Evolutionary conservation across 2,797 vertebrate species (phyloP), one percentile per base, ranked within the genome.

Genomic region (Fistularia commersonii): DNA sequence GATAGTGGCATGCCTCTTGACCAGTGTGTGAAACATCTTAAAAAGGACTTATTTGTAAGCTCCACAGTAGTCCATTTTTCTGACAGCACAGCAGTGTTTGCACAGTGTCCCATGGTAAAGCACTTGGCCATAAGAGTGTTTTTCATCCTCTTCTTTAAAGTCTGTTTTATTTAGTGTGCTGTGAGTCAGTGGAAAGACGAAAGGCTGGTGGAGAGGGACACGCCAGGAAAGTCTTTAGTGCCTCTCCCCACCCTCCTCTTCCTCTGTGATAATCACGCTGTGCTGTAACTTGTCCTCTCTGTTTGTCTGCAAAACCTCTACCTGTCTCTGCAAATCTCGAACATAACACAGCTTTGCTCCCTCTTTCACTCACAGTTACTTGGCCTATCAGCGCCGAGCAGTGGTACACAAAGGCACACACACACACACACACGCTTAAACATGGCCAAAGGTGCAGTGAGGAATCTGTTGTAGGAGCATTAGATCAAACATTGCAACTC

Each of bases 141-240:
- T 82, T 78, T 79, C 55, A 75, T 69, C 57, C 61, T 60, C 23
- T 23, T 23, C 23, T 79, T 81, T 76, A 74, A 78, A 87, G 75
- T 76, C 48, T 81, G 74, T 84, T 79, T 89, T 82, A 70, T 74
- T 85, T 77, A 67, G 78, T 78, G 57, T 72, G 72, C 76, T 64
- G 49, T 82, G 79, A 87, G 77, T 85, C 80, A 81, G 73, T 81
- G 79, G 78, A 79, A 83, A 71, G 72, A 76, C 51, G 45, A 48
- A 77, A 53, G 62, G 66, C 65, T 64, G 45, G 41, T 61, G 72
- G 46, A 54, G 52, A 71, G 64, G 64, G 70, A 77, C 76, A 60
- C 69, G 69, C 60, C 60, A 57, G 72, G 70, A 72, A 74, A 64
- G 54, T 58, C 68, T 79, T 84, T 80, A 77, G 76, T 82, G 63